Conservation (phyloP, 2,797 vertebrate genomes). For the Tenualosa ilisha region DNA sequence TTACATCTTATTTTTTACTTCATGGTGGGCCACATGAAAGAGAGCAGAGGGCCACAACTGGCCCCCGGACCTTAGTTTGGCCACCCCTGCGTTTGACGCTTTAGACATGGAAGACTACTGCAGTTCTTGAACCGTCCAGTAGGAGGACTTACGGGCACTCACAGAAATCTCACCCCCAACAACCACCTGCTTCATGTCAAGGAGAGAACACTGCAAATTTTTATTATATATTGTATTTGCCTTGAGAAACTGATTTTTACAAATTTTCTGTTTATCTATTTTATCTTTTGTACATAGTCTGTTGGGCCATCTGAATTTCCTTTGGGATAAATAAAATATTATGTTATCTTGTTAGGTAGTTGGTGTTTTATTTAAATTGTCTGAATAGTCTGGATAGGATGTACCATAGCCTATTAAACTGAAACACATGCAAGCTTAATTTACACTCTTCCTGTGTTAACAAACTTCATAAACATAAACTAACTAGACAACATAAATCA, state of each 20-base stretch:
- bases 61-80: no score
- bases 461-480: no score
- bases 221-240: neutral
- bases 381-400: neutral
- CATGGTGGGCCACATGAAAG: no score
- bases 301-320: no score
- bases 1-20: no score
- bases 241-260: neutral
- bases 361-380: neutral
- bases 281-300: no score
- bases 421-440: neutral
- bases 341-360: neutral
- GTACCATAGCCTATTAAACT: neutral
- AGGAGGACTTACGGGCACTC: conserved; percentile 36
- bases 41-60: no score
- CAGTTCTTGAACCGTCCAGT: conserved; percentile 38
- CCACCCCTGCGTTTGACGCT: neutral
- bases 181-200: neutral
- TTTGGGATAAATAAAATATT: no score
- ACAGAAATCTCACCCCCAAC: neutral
- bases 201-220: neutral
- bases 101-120: conserved; percentile 11
- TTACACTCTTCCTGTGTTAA: neutral
- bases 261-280: neutral
- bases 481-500: neutral